Base-by-base conservation (phyloP, 2,888 invertebrate species). In the Halictus ligatus region DNA sequence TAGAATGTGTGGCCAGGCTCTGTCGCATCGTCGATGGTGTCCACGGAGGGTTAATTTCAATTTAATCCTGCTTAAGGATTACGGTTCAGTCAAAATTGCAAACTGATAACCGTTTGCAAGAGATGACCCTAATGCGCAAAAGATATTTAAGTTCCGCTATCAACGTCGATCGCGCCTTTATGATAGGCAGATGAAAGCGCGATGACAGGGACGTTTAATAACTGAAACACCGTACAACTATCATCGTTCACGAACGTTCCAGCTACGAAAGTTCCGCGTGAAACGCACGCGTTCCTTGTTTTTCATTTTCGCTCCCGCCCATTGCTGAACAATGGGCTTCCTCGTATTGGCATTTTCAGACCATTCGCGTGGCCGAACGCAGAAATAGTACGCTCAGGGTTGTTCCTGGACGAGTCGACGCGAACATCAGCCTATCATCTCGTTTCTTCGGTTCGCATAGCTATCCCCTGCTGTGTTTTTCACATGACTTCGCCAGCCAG, bases 251-350 rank as follows among this genome's bases (percentile, higher is more conserved):
- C 69, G 48, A 74, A 73, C 75, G 54, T 80, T 64, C 60, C 29
- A 67, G 75, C 46, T 77, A 80, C 25, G 48, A 80, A 78, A 76
- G 67, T 88, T 64, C 72, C 69, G 82, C 73, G 75, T 75, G 78
- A 82, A 82, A 73, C 72, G 54, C 48, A 58, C 76, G 40, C 69
- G 60, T 46, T 72, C 54, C 74, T 74, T 79, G 64, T 79, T 85
- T 84, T 81, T 80, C 80, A 80, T 71, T 72, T 72, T 83, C 80
- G 83, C 25, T 64, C 75, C 67, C 73, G 75, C 75, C 76, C 67
- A 69, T 75, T 80, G 77, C 73, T 76, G 85, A 80, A 91, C 91
- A 90, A 90, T 92, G 84, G 84, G 71, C 82, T 89, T 90, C 82
- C 89, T 86, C 85, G 82, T 89, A 91, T 92, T 85, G 89, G 81